Percentiles rank a stretch among this genome's conserved stretches.
Conservation (phyloP, 1,140 invertebrate genomes). For the Drosophila novamexicana region DNA sequence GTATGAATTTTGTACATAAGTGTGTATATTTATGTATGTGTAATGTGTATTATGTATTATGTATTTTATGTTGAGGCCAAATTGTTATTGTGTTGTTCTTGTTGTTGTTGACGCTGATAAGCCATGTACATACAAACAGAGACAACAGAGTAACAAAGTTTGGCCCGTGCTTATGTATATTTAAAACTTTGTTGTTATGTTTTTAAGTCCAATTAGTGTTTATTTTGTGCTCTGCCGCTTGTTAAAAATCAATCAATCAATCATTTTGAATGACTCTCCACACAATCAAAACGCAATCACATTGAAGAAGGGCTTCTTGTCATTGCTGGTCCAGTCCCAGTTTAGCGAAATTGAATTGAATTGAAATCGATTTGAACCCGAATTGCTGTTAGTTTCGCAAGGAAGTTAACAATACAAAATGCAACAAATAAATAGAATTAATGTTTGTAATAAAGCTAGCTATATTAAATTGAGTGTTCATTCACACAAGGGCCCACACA, state of each 20-base stretch:
- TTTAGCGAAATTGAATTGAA: conserved; percentile 21
- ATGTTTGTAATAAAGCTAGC: conserved; percentile 44
- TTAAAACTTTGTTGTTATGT: conserved; percentile 69
- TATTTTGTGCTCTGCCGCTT: conserved; percentile 30
- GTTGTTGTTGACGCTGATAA: neutral
- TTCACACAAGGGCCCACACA: conserved; percentile 12
- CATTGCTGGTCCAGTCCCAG: conserved; percentile 17
- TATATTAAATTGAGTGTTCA: conserved; percentile 34
- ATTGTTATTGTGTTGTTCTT: conserved; percentile 23
- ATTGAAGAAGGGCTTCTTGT: conserved; percentile 9
- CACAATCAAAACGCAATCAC: conserved; percentile 8
- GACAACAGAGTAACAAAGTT: neutral
- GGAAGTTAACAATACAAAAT: conserved; percentile 30
- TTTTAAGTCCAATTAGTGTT: conserved; percentile 65
- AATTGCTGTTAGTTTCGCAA: conserved; percentile 6
- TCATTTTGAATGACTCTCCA: conserved; percentile 9
- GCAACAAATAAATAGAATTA: conserved; percentile 46
- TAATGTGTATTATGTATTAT: conserved; percentile 14
- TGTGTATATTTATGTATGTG: conserved; percentile 38
- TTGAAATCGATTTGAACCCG: conserved; percentile 12
- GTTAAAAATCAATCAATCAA: conserved; percentile 6
- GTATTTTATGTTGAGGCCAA: conserved; percentile 11
- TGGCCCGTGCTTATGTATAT: conserved; percentile 27
- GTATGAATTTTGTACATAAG: conserved; percentile 56
- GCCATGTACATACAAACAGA: neutral